Evolutionary conservation across 2,888 invertebrate species (phyloP).

Genomic region (Dromius quadrimaculatus): DNA sequence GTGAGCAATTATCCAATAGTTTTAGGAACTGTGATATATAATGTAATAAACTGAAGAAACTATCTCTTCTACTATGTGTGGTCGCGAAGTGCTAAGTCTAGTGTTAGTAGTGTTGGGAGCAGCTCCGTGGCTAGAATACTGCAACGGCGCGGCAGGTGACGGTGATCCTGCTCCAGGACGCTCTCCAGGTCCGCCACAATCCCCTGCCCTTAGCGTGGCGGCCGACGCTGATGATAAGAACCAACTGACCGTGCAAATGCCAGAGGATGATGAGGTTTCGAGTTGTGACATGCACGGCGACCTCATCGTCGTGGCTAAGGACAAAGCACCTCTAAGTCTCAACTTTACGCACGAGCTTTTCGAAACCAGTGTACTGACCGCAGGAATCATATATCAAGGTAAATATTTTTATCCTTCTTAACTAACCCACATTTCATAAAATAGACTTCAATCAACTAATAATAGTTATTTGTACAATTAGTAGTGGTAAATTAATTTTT

Average conservation of each 20-base stretch:
- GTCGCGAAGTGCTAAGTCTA: slow-evolving; percentile 12
- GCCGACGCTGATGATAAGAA: slow-evolving; percentile 55
- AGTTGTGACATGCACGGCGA: slow-evolving; percentile 57
- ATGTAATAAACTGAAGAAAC: slow-evolving; percentile 11
- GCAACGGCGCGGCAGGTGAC: slow-evolving; percentile 63
- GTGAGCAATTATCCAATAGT: slow-evolving; percentile 31
- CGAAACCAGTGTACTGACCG: slow-evolving; percentile 67
- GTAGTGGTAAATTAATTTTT: too few species aligned
- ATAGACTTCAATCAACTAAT: too few species aligned
- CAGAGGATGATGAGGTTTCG: slow-evolving; percentile 4
- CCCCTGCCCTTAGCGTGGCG: slow-evolving; percentile 62
- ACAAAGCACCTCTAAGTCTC: slow-evolving; percentile 68
- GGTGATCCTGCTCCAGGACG: slow-evolving; percentile 77
- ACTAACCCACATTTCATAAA: too few species aligned
- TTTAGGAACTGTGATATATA: slow-evolving; percentile 31
- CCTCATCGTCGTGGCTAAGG: slow-evolving; percentile 66
- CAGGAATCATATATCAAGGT: slow-evolving; percentile 72
- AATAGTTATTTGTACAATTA: too few species aligned
- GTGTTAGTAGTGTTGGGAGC: slow-evolving; percentile 19
- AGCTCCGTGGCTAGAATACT: slow-evolving; percentile 43
- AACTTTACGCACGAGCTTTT: slow-evolving; percentile 70
- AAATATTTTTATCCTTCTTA: slow-evolving; percentile 60
- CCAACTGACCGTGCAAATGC: slow-evolving; percentile 59
- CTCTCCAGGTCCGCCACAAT: slow-evolving; percentile 74
- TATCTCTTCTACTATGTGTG: not conserved